Percentiles rank a stretch among this genome's conserved stretches.
Conservation (phyloP, 30 jellyfish, hydroid and myxozoan species). For the Chrysaora quinquecirrha region DNA sequence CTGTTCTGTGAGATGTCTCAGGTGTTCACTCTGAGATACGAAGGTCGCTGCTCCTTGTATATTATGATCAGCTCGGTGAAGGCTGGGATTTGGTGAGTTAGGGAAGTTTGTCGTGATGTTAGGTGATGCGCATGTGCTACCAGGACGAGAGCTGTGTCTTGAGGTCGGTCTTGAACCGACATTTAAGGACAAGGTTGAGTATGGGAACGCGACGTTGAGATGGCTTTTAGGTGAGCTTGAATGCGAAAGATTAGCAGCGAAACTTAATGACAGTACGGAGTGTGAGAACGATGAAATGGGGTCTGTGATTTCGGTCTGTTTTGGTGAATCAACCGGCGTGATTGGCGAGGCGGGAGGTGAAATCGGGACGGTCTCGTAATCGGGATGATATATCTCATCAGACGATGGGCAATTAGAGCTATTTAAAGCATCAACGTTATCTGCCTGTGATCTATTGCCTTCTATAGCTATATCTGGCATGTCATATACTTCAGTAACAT, state of each 20-base stretch:
- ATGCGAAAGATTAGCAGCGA: conserved; percentile 13
- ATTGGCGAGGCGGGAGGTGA: conserved; percentile 95
- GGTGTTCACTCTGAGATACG: conserved; percentile 43
- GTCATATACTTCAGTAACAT: background rate
- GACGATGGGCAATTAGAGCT: background rate
- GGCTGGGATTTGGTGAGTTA: conserved; percentile 22
- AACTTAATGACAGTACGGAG: conserved; percentile 45
- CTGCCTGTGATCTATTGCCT: background rate
- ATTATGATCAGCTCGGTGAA: conserved; percentile 4
- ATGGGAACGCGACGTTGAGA: conserved; percentile 77
- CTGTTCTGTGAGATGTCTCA: conserved; percentile 51
- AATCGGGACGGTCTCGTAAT: conserved; percentile 67
- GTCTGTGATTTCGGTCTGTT: conserved; percentile 20
- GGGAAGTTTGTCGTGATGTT: conserved; percentile 28
- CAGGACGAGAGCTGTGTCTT: conserved; percentile 57
- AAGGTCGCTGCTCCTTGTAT: background rate
- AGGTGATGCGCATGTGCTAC: conserved; percentile 85
- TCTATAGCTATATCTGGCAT: background rate
- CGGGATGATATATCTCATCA: conserved; percentile 11
- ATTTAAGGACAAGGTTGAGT: conserved; percentile 80
- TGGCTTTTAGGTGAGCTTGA: conserved; percentile 38
- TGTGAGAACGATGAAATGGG: conserved; percentile 25
- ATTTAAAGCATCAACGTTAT: background rate
- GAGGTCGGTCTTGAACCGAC: conserved; percentile 72
- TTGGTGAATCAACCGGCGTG: conserved; percentile 47